Evolutionary conservation across 2,888 invertebrate species (phyloP), one percentile per base, ranked within the genome.

Genomic region (Drosophila phalerata): DNA sequence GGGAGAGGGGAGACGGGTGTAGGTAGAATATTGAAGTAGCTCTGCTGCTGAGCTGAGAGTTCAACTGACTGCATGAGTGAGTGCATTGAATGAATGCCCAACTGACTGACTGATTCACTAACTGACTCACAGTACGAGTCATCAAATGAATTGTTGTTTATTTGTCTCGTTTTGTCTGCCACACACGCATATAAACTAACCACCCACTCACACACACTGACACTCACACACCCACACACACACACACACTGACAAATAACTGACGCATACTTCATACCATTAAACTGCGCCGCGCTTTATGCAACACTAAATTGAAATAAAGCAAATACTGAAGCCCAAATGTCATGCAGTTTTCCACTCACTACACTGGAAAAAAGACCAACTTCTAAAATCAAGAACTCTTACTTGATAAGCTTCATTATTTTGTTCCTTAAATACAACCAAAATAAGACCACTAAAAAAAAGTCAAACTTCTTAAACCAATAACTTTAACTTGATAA

Each of bases 61-160:
- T 45, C 42, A 57, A 45, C 72, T 56, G 65, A 69, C 88, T 85
- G 84, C 88, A 82, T 84, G 88, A 88, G 68, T 79, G 88, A 87
- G 45, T 79, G 85, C 76, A 74, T 71, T 81, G 67, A 76, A 61
- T 84, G 75, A 73, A 74, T 74, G 79, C 62, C 43, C 65, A 68
- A 69, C 69, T 62, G 77, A 37, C 60, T 37, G 28, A 48, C 56
- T 40, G 51, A 51, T 48, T 49, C 45, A 51, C 49, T 49, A 40
- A 25, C 40, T 53, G 49, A 51, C 51, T 28, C 48, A 32, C 45
- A 47, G 47, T 79, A 73, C 69, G 66, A 69, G 72, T 70, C 79
- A 79, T 74, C 79, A 82, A 84, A 73, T 85, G 83, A 73, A 84
- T 84, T 79, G 85, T 88, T 84, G 83, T 88, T 84, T 82, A 85